Evolutionary conservation across 2,888 invertebrate species (phyloP), one percentile per base, ranked within the genome.

Genomic region (Drosophila fungiperda): DNA sequence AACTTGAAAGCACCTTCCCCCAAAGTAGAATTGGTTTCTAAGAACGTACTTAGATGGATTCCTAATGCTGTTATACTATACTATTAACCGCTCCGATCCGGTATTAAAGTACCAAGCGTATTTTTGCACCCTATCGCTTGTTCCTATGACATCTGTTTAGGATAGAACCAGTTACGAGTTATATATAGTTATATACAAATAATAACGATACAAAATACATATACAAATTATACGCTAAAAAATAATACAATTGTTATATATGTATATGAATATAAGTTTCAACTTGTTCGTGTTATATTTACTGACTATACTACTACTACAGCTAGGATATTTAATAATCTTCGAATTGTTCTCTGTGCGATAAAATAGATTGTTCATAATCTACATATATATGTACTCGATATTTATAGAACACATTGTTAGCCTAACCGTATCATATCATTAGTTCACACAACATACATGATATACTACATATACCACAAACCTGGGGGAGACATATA

Each of bases 351-450:
- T 62, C 33, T 55, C 40, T 32, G 8, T 29, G 29, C 38, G 12
- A 49, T 5, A 2, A 33, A 58, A 12, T 20, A n/a, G 36, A 29
- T 67, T 61, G 35, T 64, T 57, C 53, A 62, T 58, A 54, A 62
- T 52, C 60, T 35, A 45, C 33, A 49, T 40, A 40, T 33, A 53
- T 57, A 20, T 48, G 61, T 32, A 2, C 48, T 66, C 52, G 62
- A 70, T 83, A 81, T 74, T 67, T 69, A 60, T 62, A 38, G 53
- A 68, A 61, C n/a, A 59, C 52, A 63, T 68, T 48, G 49, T 45
- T 73, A 83, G 80, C 73, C 55, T 68, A 36, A 15, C 45, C 78
- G 68, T 66, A 68, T 85, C 84, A 87, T 84, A 84, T 84, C 87
- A 84, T 74, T 75, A 82, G 75, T 52, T 71, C 68, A 69, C 77